A percentile compares a stretch with the other conserved stretches of the same genome.
Evolutionary conservation across 1,140 invertebrate species (phyloP).

Genomic region (Diorhabda sublineata): DNA sequence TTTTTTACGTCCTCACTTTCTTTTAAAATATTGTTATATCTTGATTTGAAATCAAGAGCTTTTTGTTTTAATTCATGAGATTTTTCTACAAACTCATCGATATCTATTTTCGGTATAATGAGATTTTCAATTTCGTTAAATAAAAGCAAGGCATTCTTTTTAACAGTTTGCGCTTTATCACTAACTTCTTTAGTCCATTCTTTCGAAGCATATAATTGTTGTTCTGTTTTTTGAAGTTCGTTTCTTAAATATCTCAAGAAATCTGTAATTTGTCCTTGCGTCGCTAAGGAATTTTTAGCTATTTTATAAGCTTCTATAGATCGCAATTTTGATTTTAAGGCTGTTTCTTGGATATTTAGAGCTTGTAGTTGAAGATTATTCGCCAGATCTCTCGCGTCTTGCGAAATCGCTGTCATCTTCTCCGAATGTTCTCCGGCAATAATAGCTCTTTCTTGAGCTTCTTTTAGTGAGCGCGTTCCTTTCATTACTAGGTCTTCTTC

Average conservation of each 20-base stretch:
- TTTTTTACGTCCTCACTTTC: slow-evolving; percentile 53
- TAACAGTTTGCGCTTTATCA: slow-evolving; percentile 66
- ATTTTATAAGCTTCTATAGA: slow-evolving; percentile 76
- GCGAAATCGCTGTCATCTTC: slow-evolving; percentile 85
- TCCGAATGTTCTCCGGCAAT: slow-evolving; percentile 87
- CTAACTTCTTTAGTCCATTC: slow-evolving; percentile 68
- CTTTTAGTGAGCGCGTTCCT: slow-evolving; percentile 69
- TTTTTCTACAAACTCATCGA: slow-evolving; percentile 62
- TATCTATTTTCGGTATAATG: slow-evolving; percentile 69
- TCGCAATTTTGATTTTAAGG: slow-evolving; percentile 76
- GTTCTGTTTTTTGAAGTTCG: slow-evolving; percentile 57
- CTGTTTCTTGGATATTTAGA: slow-evolving; percentile 68
- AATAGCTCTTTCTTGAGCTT: slow-evolving; percentile 75
- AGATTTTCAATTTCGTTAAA: slow-evolving; percentile 72
- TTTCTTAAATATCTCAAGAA: slow-evolving; percentile 51
- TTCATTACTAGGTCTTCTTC: slow-evolving; percentile 75
- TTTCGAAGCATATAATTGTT: slow-evolving; percentile 64
- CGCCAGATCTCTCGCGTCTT: slow-evolving; percentile 75
- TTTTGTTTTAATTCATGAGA: slow-evolving; percentile 59
- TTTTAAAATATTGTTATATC: slow-evolving; percentile 46
- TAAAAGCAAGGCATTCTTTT: slow-evolving; percentile 74
- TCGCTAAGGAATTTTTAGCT: slow-evolving; percentile 63
- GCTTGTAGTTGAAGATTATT: slow-evolving; percentile 75
- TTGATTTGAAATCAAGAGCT: slow-evolving; percentile 39
- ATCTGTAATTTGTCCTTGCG: slow-evolving; percentile 1